phyloP scores from a whole-genome alignment of 2,888 invertebrate genomes.

The Andrena bucephala region DNA sequence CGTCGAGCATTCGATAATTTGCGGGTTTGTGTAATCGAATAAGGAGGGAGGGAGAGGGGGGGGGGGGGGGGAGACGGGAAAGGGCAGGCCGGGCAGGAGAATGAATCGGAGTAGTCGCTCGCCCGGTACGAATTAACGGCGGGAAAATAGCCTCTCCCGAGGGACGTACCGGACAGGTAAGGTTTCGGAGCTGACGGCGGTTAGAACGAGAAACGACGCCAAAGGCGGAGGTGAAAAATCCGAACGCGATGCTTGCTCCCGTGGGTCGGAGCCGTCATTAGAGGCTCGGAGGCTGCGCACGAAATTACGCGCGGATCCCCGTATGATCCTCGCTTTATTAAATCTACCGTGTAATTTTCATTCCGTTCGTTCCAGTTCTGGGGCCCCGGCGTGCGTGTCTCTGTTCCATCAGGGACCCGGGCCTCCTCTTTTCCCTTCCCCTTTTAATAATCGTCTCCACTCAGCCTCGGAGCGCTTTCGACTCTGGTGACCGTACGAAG shows the following conservation, averaged over 20 bases:
- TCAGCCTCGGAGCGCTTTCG: background rate
- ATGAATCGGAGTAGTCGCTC: conserved; percentile 16
- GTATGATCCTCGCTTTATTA: conserved; percentile 72
- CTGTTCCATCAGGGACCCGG: conserved; percentile 52
- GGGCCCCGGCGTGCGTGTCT: conserved; percentile 62
- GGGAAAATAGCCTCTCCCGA: conserved; percentile 7
- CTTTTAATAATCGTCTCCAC: conserved; percentile 20
- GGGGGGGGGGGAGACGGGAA: background rate
- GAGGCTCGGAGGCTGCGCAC: conserved; percentile 66
- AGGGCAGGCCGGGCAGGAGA: background rate
- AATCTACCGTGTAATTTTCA: conserved; percentile 74
- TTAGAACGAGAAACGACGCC: conserved; percentile 23
- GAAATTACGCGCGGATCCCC: conserved; percentile 69
- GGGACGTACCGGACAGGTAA: background rate
- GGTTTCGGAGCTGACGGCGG: conserved; percentile 10
- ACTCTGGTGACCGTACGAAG: background rate
- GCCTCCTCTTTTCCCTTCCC: conserved; percentile 17
- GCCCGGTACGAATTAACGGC: conserved; percentile 30
- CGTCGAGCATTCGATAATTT: conserved; percentile 42
- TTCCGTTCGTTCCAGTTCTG: conserved; percentile 69
- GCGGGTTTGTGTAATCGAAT: conserved; percentile 45
- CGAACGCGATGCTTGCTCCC: conserved; percentile 54
- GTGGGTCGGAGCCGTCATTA: conserved; percentile 63
- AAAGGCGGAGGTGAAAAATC: conserved; percentile 64
- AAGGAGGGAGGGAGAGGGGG: conserved; percentile 18